Evolutionary conservation across 2,888 invertebrate genomes (phyloP), one percentile per base, ranked within the genome.

Genomic region (Lysandra bellargus): DNA sequence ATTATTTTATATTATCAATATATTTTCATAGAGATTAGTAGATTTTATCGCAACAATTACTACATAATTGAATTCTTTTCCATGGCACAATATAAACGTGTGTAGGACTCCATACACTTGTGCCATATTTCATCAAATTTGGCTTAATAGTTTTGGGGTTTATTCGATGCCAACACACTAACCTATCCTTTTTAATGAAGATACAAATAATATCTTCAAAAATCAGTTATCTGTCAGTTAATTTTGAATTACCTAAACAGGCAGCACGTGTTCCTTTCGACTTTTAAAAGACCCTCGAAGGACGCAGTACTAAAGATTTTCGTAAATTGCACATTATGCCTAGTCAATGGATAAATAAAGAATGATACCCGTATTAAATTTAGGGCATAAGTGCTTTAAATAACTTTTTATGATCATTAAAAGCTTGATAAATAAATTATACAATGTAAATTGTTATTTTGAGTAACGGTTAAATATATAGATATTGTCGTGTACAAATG

Each of bases 361-460:
- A 69, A 33, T 69, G 33, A 69, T 33, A 69, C 69, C 69, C 69
- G 69, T 69, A 69, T 69, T 33, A 69, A 69, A 69, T 69, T 69
- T 69, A 14, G 30, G 17, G 4, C 33, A 33, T 69, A 69, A 64
- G 23, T 6, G 30, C 30, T 23, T 23, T 30, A 7, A 9, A 64
- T 30, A 64, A 64, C 64, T 30, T 12, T 64, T 23, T 23, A 12
- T 4, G 64, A 57, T 1, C 23, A 30, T 30, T 9, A 9, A 30
- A 64, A 23, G 4, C 30, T 30, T 64, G n/a, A n/a, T 1, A 61
- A 61, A 61, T 3, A 30, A 30, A 64, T 12, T 30, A 12, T 30
- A 64, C 64, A 64, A 30, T 64, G 30, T 30, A 30, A 4, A 57
- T 9, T 30, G 30, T 64, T 9, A 30, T 23, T 64, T 30, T 30